Evolutionary conservation across 1,140 invertebrate species (phyloP), one percentile per base, ranked within the genome.

Genomic region (Acromyrmex heyeri): DNA sequence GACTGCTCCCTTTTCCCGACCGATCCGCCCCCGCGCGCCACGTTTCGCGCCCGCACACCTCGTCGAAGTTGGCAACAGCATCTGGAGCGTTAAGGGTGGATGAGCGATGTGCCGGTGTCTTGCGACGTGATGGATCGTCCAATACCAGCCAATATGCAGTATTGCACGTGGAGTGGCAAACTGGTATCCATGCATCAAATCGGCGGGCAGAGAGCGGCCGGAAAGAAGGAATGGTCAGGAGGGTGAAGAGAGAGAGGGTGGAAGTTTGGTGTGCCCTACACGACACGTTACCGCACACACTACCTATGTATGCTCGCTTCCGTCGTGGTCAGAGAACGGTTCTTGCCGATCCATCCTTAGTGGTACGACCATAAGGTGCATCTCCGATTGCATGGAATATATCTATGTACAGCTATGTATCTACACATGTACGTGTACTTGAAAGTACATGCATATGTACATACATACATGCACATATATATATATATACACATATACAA

Each of bases 91-190:
- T 93, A 93, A 92, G 91, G 90, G 91, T 87, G 92, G 91, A 94
- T 93, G 92, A 94, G 92, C 91, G 91, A 94, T 94, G 93, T 91
- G 85, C 86, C 85, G 89, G 87, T 92, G 91, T 94, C 92, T 94
- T 92, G 92, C 86, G 86, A 87, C 81, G 88, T 94, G 93, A 94
- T 94, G 88, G 93, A 94, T 94, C 90, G 93, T 91, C 91, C 92
- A 92, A 94, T 94, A 93, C 88, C 88, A 92, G 91, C 92, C 93
- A 93, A 94, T 94, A 94, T 93, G 93, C 93, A 92, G 88, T 91
- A 90, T 88, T 92, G 92, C 89, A 73, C 81, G 90, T 88, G 90
- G 91, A 93, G 93, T 86, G 91, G 93, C 90, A 93, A 93, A 93
- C 91, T 92, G 90, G 91, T 91, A 87, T 88, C 91, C 91, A 93